Percentiles rank a stretch among this genome's conserved stretches.
These are phyloP conservation scores for Stenopsyche tienmushanensis DNA, from an alignment of 1,140 invertebrate species.

Conservation along the genomic window DNA sequence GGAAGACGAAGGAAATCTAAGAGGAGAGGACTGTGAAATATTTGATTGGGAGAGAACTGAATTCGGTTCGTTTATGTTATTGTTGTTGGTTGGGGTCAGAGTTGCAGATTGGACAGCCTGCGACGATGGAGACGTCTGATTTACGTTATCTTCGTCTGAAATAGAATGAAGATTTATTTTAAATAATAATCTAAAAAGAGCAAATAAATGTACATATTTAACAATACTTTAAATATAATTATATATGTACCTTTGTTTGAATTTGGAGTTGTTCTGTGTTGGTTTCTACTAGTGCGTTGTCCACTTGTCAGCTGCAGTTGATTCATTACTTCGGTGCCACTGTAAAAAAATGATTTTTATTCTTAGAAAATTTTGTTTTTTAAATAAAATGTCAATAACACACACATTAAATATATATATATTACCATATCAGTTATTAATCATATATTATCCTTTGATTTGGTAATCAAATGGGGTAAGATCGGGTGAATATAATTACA, in stretches of 20 bases:
- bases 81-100: slow-evolving; percentile 26
- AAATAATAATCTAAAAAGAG: too few species aligned
- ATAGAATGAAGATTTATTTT: background rate
- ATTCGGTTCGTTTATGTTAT: slow-evolving; percentile 19
- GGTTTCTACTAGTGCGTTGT: slow-evolving; percentile 24
- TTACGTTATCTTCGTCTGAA: slow-evolving; percentile 17
- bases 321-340: slow-evolving; percentile 37
- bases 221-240: background rate
- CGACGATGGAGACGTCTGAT: slow-evolving; percentile 25
- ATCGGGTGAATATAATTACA: too few species aligned
- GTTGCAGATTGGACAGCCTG: slow-evolving; percentile 10
- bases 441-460: too few species aligned
- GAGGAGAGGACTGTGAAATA: background rate
- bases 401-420: too few species aligned
- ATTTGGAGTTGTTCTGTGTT: slow-evolving; percentile 37
- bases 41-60: background rate
- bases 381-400: too few species aligned
- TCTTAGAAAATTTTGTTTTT: too few species aligned
- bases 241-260: slow-evolving; percentile 32
- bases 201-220: background rate
- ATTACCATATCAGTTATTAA: too few species aligned
- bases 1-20: slow-evolving; percentile 7
- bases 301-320: slow-evolving; percentile 31
- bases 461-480: too few species aligned
- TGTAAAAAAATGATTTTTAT: too few species aligned